These are phyloP conservation scores for Neoarius graeffei DNA, from an alignment of 2,113 vertebrate species.

Conservation along the genomic window DNA sequence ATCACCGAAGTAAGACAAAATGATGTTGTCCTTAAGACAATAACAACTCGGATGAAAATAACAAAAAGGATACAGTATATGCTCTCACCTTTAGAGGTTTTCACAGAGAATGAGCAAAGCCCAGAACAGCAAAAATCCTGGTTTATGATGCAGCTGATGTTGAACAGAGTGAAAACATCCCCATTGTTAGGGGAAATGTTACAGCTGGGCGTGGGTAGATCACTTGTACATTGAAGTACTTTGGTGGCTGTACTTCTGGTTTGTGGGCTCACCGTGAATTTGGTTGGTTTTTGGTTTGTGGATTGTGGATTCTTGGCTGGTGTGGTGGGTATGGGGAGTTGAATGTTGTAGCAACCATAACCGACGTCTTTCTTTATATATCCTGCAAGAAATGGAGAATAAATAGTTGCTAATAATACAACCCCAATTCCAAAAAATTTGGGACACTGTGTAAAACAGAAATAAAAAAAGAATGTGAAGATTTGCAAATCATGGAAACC, in stretches of 20 bases:
- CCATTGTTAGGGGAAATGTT: background rate
- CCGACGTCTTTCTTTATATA: background rate
- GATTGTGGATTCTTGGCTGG: background rate
- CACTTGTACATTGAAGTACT: background rate
- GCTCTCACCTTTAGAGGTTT: conserved; percentile 17
- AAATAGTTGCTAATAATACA: background rate
- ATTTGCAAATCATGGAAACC: too few relatives aligned
- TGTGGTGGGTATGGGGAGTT: background rate
- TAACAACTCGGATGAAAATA: background rate
- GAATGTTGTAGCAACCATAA: background rate
- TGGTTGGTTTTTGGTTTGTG: background rate
- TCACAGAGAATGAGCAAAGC: background rate
- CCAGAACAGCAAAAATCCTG: background rate
- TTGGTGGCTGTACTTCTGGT: background rate
- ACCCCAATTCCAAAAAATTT: too few relatives aligned
- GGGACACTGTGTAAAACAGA: too few relatives aligned
- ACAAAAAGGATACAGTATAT: background rate
- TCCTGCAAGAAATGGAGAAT: background rate
- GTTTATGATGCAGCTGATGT: background rate
- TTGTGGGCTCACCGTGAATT: too few relatives aligned
- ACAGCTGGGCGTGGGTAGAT: background rate
- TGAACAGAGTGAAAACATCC: background rate
- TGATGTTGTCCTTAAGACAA: background rate
- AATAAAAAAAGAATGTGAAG: too few relatives aligned
- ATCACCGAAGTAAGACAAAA: background rate